Base-by-base conservation (phyloP, 2,888 invertebrate species). In the Electrophaes corylata region DNA sequence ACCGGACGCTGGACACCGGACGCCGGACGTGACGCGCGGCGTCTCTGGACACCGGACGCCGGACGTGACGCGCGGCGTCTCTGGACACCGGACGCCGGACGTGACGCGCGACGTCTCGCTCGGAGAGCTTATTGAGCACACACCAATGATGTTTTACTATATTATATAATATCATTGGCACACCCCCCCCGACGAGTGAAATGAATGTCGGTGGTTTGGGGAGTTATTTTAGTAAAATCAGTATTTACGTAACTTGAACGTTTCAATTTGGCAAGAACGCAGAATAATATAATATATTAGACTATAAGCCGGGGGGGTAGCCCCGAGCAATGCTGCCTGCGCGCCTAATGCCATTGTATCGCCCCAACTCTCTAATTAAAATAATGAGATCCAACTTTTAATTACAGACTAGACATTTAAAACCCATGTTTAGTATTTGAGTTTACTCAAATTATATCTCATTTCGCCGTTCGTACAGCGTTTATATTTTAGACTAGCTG, bases 181-280 rank as follows among this genome's bases (percentile, higher is more conserved):
- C n/a, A n/a, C n/a, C n/a, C n/a, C n/a, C n/a, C n/a, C n/a, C n/a
- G n/a, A n/a, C n/a, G n/a, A n/a, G n/a, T n/a, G n/a, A 6, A 29
- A 11, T 31, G 11, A 31, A 10, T 31, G 35, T n/a, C n/a, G 16
- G 8, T 3, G 6, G 12, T 16, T 10, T 5, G 5, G 18, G 16
- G n/a, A 35, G 33, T 46, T 46, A 19, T 46, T 46, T 46, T 41
- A 41, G n/a, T n/a, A 33, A 12, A 20, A 47, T 23, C 14, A 10
- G 14, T 48, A 23, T 39, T 39, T 46, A 46, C 19, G 8, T 46
- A 33, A 12, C 46, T 29, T 5, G 12, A 37, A 37, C 12, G 18
- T 45, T 46, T 46, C 18, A 33, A 33, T 46, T 46, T 46, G 33
- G 6, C 19, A 4, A 33, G 33, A 46, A 45, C n/a, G 16, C 33